phyloP scores from a whole-genome alignment of 2,888 invertebrate species.

The Drosophila kanekoi region DNA sequence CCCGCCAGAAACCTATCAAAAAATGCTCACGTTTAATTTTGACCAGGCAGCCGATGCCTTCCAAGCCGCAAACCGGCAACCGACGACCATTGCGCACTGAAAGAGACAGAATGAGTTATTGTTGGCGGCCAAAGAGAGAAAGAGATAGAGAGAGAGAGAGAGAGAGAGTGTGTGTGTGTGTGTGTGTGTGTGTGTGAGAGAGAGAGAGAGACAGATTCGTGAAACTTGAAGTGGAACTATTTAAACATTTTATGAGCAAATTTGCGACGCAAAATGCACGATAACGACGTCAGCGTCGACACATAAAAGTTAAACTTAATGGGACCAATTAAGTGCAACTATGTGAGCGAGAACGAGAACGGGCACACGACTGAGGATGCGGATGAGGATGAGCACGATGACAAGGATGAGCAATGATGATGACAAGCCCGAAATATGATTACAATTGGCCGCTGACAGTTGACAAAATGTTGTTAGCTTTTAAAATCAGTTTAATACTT shows the following conservation, averaged over 20 bases:
- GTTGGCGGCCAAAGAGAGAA: neutral
- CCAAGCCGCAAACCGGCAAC: constrained; percentile 87
- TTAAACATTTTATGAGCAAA: constrained; percentile 65
- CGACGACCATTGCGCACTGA: constrained; percentile 82
- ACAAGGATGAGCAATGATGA: neutral
- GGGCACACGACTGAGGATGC: neutral
- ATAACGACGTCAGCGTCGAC: constrained; percentile 37
- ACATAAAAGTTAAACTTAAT: constrained; percentile 72
- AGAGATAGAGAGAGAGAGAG: neutral
- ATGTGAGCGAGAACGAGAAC: constrained; percentile 45
- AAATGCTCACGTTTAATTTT: constrained; percentile 86
- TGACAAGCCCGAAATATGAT: constrained; percentile 11
- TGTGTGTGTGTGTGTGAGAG: neutral
- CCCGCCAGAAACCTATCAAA: constrained; percentile 7
- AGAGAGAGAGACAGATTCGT: constrained; percentile 31
- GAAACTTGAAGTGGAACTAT: constrained; percentile 62
- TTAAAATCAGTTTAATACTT: constrained; percentile 53
- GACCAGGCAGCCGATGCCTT: constrained; percentile 88
- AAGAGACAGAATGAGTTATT: constrained; percentile 5
- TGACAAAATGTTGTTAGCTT: neutral
- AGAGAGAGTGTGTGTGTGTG: neutral
- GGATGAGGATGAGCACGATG: neutral
- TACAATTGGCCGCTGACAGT: neutral
- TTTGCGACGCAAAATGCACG: constrained; percentile 50
- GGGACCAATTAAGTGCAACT: constrained; percentile 74